phyloP scores from a whole-genome alignment of 2,113 vertebrate genomes.

The Sturnus vulgaris region DNA sequence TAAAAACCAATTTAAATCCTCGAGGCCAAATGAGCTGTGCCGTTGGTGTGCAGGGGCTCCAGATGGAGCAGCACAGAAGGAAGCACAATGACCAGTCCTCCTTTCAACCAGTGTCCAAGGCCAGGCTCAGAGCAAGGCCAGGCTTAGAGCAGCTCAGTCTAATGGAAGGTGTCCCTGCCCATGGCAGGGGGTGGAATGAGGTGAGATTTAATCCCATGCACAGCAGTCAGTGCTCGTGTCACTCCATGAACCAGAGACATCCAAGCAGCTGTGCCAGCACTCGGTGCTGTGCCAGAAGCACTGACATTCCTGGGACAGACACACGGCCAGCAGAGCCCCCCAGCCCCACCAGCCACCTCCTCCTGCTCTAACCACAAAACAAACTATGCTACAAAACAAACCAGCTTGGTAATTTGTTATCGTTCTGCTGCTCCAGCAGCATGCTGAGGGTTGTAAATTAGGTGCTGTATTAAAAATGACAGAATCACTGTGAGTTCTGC shows the following conservation, averaged over 20 bases:
- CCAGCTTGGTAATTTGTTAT: conserved; percentile 31
- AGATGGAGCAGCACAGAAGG: background rate
- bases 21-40: background rate
- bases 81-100: background rate
- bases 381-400: conserved; percentile 21
- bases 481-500: background rate
- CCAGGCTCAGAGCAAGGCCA: background rate
- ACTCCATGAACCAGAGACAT: background rate
- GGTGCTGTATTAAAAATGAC: conserved; percentile 29
- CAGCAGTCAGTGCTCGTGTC: background rate
- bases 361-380: background rate
- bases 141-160: background rate
- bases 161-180: background rate
- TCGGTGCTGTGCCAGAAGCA: background rate
- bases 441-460: conserved; percentile 1
- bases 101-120: background rate
- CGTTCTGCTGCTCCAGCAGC: background rate
- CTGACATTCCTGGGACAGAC: background rate
- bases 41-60: too few relatives aligned
- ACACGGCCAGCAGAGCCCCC: background rate
- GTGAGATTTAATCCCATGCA: background rate
- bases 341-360: background rate
- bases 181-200: background rate
- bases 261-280: background rate
- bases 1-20: background rate